phyloP scores from a whole-genome alignment of 1,140 invertebrate genomes.

The Drosophila sechellia region DNA sequence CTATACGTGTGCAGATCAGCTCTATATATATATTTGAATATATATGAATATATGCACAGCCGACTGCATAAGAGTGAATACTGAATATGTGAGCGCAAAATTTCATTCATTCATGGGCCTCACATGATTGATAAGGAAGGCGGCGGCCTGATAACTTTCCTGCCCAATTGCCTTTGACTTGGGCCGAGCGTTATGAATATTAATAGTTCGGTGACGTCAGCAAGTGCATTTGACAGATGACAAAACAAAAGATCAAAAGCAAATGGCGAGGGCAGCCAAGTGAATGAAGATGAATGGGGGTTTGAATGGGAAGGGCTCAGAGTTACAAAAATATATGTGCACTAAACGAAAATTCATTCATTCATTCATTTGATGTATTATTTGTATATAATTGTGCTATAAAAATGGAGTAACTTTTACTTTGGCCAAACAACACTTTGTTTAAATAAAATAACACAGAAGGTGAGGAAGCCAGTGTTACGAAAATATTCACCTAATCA shows the following conservation, averaged over 20 bases:
- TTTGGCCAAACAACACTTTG: neutral
- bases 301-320: conserved; percentile 11
- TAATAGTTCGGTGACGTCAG: conserved; percentile 46
- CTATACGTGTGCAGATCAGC: conserved; percentile 41
- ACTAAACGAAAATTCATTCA: conserved; percentile 1
- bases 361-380: too few species aligned
- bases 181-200: conserved; percentile 26
- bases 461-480: neutral
- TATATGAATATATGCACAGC: neutral
- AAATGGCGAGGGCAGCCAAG: conserved; percentile 36
- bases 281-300: conserved; percentile 71
- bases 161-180: conserved; percentile 32
- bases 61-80: conserved; percentile 11
- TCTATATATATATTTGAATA: conserved; percentile 5
- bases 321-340: conserved; percentile 1
- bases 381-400: too few species aligned
- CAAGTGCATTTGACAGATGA: conserved; percentile 74
- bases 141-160: conserved; percentile 24
- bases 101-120: conserved; percentile 41
- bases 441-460: neutral
- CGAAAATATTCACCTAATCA: conserved; percentile 13
- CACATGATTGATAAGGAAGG: conserved; percentile 54
- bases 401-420: neutral
- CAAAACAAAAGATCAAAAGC: conserved; percentile 68
- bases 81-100: conserved; percentile 2